Conservation (phyloP, 2,888 invertebrate species). For the Glaucopsyche alexis region DNA sequence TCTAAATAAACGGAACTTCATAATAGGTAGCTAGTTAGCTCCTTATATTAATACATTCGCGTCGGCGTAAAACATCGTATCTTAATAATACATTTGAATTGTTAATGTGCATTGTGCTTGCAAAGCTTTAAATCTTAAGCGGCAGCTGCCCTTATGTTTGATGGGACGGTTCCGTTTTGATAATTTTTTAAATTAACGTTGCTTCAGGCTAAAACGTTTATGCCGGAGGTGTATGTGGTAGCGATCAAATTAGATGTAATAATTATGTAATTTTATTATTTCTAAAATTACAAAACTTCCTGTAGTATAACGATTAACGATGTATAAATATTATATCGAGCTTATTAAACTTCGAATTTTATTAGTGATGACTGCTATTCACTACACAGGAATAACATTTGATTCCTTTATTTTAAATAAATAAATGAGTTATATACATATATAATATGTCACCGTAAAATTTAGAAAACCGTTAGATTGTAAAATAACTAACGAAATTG, state of each 20-base stretch:
- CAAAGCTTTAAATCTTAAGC: constrained; percentile 15
- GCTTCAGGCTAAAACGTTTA: constrained; percentile 17
- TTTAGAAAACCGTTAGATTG: too few relatives aligned
- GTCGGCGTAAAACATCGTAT: neutral
- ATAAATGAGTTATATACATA: too few relatives aligned
- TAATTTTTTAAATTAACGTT: constrained; percentile 19
- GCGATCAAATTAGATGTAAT: constrained; percentile 24
- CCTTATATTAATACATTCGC: neutral
- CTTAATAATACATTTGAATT: constrained; percentile 18
- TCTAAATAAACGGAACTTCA: neutral
- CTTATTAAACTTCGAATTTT: neutral
- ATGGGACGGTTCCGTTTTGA: constrained; percentile 25
- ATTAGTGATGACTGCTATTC: too few relatives aligned
- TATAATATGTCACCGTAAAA: too few relatives aligned
- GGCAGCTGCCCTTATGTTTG: constrained; percentile 23
- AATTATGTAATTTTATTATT: constrained; percentile 24
- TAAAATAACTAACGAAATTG: too few relatives aligned
- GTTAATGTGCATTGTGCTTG: constrained; percentile 7
- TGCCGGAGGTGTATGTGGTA: constrained; percentile 19
- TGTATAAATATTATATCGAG: neutral
- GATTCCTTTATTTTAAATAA: too few relatives aligned
- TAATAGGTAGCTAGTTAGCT: neutral
- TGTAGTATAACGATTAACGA: neutral
- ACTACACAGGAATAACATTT: too few relatives aligned
- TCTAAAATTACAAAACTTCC: constrained; percentile 6